Conservation (phyloP, 2,888 invertebrate species). For the Cerceris ruficornis region DNA sequence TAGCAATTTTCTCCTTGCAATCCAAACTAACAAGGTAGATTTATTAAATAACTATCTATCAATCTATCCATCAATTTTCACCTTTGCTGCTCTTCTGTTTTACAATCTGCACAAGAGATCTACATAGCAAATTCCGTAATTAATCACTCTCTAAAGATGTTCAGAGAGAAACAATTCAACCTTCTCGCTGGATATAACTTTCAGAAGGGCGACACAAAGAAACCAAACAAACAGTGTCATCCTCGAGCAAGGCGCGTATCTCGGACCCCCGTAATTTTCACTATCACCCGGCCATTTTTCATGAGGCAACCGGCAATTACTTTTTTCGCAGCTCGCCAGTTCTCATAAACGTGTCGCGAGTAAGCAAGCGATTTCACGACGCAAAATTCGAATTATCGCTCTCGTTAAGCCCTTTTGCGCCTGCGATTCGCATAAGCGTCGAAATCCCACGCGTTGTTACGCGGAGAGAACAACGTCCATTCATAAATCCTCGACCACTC, state of each 20-base stretch:
- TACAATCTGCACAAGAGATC: too few relatives aligned
- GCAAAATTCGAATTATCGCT: constrained; percentile 33
- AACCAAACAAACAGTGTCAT: constrained; percentile 7
- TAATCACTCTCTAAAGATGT: too few relatives aligned
- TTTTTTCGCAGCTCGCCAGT: constrained; percentile 14
- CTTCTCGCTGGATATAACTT: constrained; percentile 3
- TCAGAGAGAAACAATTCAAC: too few relatives aligned
- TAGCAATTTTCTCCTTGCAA: too few relatives aligned
- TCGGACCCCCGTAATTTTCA: constrained; percentile 7
- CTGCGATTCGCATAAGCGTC: not conserved
- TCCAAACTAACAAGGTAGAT: too few relatives aligned
- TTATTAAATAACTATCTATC: too few relatives aligned
- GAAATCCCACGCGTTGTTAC: constrained; percentile 8
- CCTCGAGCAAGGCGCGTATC: constrained; percentile 9
- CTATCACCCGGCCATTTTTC: constrained; percentile 17
- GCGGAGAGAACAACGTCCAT: not conserved
- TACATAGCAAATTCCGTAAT: too few relatives aligned
- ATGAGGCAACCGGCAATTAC: constrained; percentile 15
- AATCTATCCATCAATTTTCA: too few relatives aligned
- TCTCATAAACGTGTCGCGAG: constrained; percentile 11
- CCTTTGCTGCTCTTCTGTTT: too few relatives aligned
- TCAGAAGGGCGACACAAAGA: not conserved
- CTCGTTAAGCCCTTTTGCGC: constrained; percentile 21
- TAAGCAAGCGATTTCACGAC: constrained; percentile 6
- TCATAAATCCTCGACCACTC: not conserved